A percentile compares a stretch with the other conserved stretches of the same genome.
phyloP scores from a whole-genome alignment of 2,797 vertebrate genomes.

The Pagetopsis macropterus region DNA sequence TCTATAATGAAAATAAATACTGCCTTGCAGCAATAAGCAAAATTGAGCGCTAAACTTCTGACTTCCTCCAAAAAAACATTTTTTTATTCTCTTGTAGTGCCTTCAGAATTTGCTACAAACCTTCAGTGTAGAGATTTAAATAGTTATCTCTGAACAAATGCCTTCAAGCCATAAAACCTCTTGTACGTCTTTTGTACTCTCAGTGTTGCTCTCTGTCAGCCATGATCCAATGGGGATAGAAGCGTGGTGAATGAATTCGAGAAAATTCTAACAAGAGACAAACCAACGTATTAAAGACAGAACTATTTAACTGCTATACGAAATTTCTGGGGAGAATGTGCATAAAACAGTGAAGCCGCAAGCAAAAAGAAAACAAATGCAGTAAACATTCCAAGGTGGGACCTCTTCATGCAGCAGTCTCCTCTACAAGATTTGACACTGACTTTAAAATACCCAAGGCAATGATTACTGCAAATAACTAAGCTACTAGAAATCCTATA shows the following conservation, averaged over 20 bases:
- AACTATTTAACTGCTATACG: conserved; percentile 32
- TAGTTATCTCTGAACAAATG: conserved; percentile 54
- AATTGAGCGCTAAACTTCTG: conserved; percentile 12
- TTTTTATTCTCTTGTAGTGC: conserved; percentile 3
- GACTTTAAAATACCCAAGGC: conserved; percentile 8
- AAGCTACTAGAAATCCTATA: conserved; percentile 5
- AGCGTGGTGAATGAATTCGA: conserved; percentile 59
- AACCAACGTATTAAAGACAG: conserved; percentile 59
- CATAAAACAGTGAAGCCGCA: conserved; percentile 48
- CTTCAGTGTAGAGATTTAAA: conserved; percentile 49
- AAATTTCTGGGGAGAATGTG: conserved; percentile 40
- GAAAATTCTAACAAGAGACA: conserved; percentile 53
- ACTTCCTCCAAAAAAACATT: conserved; percentile 38
- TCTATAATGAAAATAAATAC: conserved; percentile 36
- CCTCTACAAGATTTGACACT: conserved; percentile 22
- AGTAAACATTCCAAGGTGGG: conserved; percentile 22
- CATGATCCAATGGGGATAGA: conserved; percentile 54
- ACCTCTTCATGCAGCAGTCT: conserved; percentile 19
- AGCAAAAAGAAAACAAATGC: conserved; percentile 35
- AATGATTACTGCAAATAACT: conserved; percentile 10
- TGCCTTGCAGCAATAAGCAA: conserved; percentile 29
- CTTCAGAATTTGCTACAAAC: conserved; percentile 39
- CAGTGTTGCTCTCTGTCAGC: conserved; percentile 40
- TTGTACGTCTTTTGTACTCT: conserved; percentile 39
- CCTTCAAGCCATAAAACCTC: conserved; percentile 62